A percentile compares a stretch with the other conserved stretches of the same genome.
Evolutionary conservation across 2,797 vertebrate genomes (phyloP).

Genomic region (Chelon labrosus): DNA sequence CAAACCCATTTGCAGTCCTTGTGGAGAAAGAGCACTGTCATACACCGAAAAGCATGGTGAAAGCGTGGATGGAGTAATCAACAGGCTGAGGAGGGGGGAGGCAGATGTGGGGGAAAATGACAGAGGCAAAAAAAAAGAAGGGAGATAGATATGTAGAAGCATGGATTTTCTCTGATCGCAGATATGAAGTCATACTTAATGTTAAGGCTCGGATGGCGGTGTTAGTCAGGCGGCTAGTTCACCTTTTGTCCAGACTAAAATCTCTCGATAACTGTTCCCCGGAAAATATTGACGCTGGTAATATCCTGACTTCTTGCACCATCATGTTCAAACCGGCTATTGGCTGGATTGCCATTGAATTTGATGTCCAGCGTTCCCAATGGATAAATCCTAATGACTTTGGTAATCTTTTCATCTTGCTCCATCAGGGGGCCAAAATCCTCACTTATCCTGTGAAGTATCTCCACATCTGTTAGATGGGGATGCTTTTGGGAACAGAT

Average conservation of each 20-base stretch:
- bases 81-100: slow-evolving; percentile 13
- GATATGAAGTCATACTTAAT: slow-evolving; percentile 12
- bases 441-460: not conserved
- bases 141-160: not conserved
- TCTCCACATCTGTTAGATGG: not conserved
- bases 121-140: slow-evolving; percentile 8
- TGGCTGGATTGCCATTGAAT: not conserved
- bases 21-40: slow-evolving; percentile 45
- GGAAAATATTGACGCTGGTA: not conserved
- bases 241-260: not conserved
- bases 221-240: not conserved
- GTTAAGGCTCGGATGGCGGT: not conserved
- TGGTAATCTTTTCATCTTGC: no score
- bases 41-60: slow-evolving; percentile 29
- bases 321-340: not conserved
- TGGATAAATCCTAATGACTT: not conserved
- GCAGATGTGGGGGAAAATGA: not conserved
- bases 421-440: not conserved
- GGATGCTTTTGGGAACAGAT: not conserved
- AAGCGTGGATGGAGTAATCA: slow-evolving; percentile 47
- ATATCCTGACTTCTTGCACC: not conserved
- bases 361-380: not conserved
- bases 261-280: not conserved
- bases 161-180: not conserved
- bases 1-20: slow-evolving; percentile 71